Base-by-base conservation (phyloP, 2,113 vertebrate genomes). In the Panurus biarmicus region DNA sequence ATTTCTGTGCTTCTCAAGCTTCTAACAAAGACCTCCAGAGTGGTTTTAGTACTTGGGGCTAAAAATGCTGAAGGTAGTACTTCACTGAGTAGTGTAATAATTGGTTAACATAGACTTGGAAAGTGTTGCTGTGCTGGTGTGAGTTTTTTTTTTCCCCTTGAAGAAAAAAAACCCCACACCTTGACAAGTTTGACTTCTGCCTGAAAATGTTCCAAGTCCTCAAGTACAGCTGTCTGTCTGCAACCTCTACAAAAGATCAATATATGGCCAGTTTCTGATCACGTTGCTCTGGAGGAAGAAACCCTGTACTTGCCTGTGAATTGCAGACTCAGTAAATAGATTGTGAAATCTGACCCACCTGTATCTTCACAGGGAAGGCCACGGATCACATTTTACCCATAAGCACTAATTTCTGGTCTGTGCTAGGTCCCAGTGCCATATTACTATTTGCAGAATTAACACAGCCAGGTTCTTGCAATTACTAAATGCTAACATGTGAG, bases 301-400 rank as follows among this genome's bases (percentile, higher is more conserved):
- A 5, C 10, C 5, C 35, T 33, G 23, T 87, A 42, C 44, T 64
- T 77, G 60, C n/a, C 36, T 93, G 48, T 80, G 67, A 95, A 67
- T 64, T 88, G 82, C 85, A 94, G 48, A 25, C 60, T 85, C 31
- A 11, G 87, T 95, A 95, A 96, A 96, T 10, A 94, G 44, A 79
- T 89, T 94, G 87, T 89, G 95, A 90, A 93, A 95, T 74, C 64
- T 94, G 90, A 94, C 56, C 87, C 4, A 13, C 31, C 40, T 89
- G 56, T 90, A 38, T 87, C 72, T 90, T 87, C 53, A 24, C 44
- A 71, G 70, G 5, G 10, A 71, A 83, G 87, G 79, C 60, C 78
- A 90, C 78, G 72, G 90, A 87, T 70, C 2, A 0, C 6, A 1
- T 88, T 96, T 94, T 95, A 66, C 85, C 60, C 31, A 7, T 62